Base-by-base conservation (phyloP, 2,113 vertebrate species). In the Theristicus caerulescens region DNA sequence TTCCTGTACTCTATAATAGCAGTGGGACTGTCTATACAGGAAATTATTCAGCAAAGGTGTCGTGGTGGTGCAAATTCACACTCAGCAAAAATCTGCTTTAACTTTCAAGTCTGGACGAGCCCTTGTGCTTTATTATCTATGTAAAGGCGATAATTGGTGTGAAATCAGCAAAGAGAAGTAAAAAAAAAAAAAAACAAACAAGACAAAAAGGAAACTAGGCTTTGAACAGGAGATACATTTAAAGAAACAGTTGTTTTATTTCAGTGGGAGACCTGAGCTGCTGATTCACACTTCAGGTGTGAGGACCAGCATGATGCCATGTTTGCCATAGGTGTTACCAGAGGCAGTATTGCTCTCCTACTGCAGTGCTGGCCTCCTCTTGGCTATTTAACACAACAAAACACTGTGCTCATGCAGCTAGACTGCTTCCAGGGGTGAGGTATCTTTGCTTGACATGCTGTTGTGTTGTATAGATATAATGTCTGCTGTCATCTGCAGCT, bases 231-330 rank as follows among this genome's bases (percentile, higher is more conserved):
- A 49, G 27, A 81, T 34, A 57, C 32, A 8, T 58, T 91, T 82
- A 82, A 91, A 80, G 34, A 77, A 93, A 62, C 11, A 57, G 21
- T 49, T 85, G 4, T 17, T 92, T 86, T 61, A 10, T 57, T 52
- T 22, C 17, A 26, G 21, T 14, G 52, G 40, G 18, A 78, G 18
- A 71, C 18, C 29, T 67, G 29, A 74, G 67, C 19, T 80, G 44
- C 26, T 55, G 38, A 47, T 51, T 88, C 29, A 51, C 13, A 25
- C 19, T 32, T 32, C 0, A 13, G 5, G 13, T 42, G 13, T 54
- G 54, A 86, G 9, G 26, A 55, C 2, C 5, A 73, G 51, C 26
- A 42, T 21, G 32, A 32, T 21, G 29, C 10, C 0, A 0, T 49
- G 12, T 17, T 80, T 2, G 2, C 46, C 59, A 22, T 17, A 57